Evolutionary conservation across 1,140 invertebrate genomes (phyloP).

Genomic region (Caenorhabditis tropicalis): DNA sequence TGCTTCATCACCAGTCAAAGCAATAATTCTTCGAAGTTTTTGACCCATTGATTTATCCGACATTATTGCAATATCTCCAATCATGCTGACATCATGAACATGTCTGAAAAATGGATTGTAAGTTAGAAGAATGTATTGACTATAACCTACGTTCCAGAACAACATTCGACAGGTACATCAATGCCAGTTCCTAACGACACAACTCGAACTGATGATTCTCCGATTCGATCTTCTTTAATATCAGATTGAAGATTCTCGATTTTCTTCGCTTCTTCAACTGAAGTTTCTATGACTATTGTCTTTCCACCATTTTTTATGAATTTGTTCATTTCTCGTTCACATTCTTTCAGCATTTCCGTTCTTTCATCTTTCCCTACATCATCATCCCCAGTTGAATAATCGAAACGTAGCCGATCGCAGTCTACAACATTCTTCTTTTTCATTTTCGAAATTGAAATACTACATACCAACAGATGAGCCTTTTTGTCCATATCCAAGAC

Average conservation of each 20-base stretch:
- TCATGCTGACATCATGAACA: not conserved
- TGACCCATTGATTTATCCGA: conserved; percentile 29
- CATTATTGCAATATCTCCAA: not conserved
- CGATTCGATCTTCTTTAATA: conserved; percentile 20
- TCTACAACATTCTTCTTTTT: not conserved
- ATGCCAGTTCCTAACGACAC: not conserved
- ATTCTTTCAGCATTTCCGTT: not conserved
- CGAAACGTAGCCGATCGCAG: not conserved
- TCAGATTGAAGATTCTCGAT: conserved; percentile 40
- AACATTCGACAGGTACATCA: conserved; percentile 15
- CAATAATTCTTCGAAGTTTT: conserved; percentile 5
- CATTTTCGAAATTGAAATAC: not conserved
- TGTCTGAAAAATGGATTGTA: not conserved
- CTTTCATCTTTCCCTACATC: not conserved
- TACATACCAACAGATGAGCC: conserved; percentile 28
- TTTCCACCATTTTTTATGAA: not conserved
- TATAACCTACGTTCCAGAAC: conserved; percentile 40
- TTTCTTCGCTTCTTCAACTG: not conserved
- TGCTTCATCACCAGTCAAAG: not conserved
- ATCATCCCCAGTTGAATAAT: not conserved
- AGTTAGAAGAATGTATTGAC: not conserved
- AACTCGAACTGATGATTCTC: not conserved
- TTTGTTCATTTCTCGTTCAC: not conserved
- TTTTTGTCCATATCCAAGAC: conserved; percentile 15
- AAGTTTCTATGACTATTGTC: not conserved